Conservation (phyloP, 2,113 vertebrate species). For the Toxotes jaculatrix region DNA sequence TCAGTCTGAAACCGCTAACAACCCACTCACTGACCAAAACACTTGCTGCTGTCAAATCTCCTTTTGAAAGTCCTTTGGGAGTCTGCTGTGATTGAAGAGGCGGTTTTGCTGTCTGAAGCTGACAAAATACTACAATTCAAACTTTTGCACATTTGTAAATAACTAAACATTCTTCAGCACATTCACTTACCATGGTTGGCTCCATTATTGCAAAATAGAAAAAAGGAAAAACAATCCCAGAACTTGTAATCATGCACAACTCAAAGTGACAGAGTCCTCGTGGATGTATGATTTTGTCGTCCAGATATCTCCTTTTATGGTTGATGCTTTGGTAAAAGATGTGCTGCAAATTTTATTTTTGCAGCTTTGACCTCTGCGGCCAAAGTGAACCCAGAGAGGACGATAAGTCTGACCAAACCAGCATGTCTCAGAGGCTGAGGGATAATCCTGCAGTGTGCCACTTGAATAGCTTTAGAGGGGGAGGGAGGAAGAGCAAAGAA, state of each 20-base stretch:
- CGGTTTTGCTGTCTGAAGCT: background rate
- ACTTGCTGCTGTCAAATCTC: constrained; percentile 37
- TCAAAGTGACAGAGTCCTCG: constrained; percentile 14
- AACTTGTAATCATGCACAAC: constrained; percentile 24
- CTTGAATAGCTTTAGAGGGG: constrained; percentile 82
- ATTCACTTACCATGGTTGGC: constrained; percentile 65
- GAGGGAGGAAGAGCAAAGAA: constrained; percentile 60
- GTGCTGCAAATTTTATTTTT: constrained; percentile 37
- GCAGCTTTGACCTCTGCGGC: constrained; percentile 55
- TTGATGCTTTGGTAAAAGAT: background rate
- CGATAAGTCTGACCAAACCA: constrained; percentile 68
- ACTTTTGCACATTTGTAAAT: constrained; percentile 18
- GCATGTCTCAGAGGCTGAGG: constrained; percentile 77
- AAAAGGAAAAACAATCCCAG: constrained; percentile 27
- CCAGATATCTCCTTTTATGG: constrained; percentile 24
- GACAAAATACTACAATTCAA: background rate
- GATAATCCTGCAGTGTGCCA: constrained; percentile 84
- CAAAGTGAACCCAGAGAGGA: constrained; percentile 60
- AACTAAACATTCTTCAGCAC: background rate
- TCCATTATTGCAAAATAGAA: constrained; percentile 64
- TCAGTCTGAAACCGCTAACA: constrained; percentile 10
- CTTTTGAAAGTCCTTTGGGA: constrained; percentile 23
- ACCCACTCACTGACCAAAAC: constrained; percentile 17
- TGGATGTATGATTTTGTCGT: constrained; percentile 1
- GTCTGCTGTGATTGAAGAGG: constrained; percentile 33